A percentile compares a stretch with the other conserved stretches of the same genome.
Conservation (phyloP, 2,113 vertebrate genomes). For the Stigmatopora argus region DNA sequence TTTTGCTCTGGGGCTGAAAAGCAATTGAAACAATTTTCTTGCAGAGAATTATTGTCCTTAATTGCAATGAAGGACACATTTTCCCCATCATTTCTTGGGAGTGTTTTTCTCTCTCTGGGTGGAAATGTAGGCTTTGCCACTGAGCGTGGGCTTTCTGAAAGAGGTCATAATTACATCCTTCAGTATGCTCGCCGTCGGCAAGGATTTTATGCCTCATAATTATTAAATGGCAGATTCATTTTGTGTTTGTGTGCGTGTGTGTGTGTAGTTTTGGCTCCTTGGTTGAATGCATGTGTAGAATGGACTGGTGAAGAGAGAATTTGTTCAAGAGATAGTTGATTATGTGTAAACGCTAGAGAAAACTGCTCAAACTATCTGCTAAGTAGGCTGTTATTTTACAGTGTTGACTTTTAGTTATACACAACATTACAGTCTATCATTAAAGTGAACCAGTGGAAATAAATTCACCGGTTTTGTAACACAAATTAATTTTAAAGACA, state of each 20-base stretch:
- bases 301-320: conserved; percentile 44
- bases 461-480: conserved; percentile 40
- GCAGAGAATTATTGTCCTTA: conserved; percentile 71
- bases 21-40: conserved; percentile 73
- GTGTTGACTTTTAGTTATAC: background rate
- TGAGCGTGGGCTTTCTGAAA: conserved; percentile 65
- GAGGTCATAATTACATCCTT: conserved; percentile 75
- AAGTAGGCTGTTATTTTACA: background rate
- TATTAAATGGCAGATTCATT: conserved; percentile 72
- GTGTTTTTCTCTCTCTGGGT: conserved; percentile 61
- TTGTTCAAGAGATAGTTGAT: conserved; percentile 41
- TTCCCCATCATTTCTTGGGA: conserved; percentile 63
- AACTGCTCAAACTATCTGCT: background rate
- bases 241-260: conserved; percentile 17
- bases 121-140: conserved; percentile 67
- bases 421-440: conserved; percentile 28
- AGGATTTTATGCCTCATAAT: conserved; percentile 76
- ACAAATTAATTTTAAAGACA: conserved; percentile 33
- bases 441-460: conserved; percentile 39
- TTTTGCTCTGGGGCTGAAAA: conserved; percentile 68
- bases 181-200: conserved; percentile 70
- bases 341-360: conserved; percentile 7
- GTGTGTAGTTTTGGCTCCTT: conserved; percentile 4
- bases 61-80: conserved; percentile 71
- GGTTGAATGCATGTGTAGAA: conserved; percentile 32